Evolutionary conservation across 2,888 invertebrate genomes (phyloP).

Genomic region (Diploptera punctata): DNA sequence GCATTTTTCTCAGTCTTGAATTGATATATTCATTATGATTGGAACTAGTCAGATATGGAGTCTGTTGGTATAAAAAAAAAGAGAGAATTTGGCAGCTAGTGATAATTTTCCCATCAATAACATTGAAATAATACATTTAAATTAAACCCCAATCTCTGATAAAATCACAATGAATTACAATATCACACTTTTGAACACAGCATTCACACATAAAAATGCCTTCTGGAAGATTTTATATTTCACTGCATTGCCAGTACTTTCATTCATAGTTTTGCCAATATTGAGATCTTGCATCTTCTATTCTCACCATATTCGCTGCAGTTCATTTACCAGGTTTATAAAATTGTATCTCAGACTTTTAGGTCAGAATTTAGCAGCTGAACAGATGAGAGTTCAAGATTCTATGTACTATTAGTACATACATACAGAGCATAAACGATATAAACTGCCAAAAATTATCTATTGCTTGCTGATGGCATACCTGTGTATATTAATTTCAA

Average conservation of each 20-base stretch:
- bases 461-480: no score
- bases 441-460: no score
- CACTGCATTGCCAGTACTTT: conserved; percentile 2
- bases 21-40: not conserved
- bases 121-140: not conserved
- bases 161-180: conserved; percentile 32
- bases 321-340: no score
- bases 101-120: no score
- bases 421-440: no score
- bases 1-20: conserved; percentile 37
- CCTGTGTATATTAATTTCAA: no score
- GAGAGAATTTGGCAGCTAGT: no score
- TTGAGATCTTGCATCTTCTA: not conserved
- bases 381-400: no score
- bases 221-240: conserved; percentile 37
- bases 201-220: conserved; percentile 38
- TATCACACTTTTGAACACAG: conserved; percentile 38
- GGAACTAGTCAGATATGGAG: conserved; percentile 8
- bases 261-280: not conserved
- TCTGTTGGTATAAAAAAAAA: not conserved
- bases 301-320: no score
- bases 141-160: conserved; percentile 13
- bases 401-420: no score
- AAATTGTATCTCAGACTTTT: no score
- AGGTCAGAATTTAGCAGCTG: no score